Evolutionary conservation across 2,113 vertebrate genomes (phyloP).

Genomic region (Pituophis catenifer): DNA sequence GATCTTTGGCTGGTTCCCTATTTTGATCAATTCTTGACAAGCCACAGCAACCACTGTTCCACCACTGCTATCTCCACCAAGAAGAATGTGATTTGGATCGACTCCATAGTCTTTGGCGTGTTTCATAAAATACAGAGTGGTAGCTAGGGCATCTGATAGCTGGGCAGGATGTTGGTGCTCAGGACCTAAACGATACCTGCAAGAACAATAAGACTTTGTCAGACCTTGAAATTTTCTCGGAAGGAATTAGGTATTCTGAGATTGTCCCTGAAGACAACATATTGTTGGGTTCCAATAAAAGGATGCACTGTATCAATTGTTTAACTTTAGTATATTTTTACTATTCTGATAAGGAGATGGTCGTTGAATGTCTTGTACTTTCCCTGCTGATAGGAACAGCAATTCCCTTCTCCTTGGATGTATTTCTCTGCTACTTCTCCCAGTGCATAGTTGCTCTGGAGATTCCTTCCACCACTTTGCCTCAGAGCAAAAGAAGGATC

Average conservation of each 20-base stretch:
- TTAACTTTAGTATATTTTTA: neutral
- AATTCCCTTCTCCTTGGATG: neutral
- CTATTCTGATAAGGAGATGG: too few species aligned
- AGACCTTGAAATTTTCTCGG: neutral
- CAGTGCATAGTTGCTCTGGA: neutral
- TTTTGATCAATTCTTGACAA: slow-evolving; percentile 71
- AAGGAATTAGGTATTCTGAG: neutral
- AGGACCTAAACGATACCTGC: slow-evolving; percentile 33
- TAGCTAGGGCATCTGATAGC: slow-evolving; percentile 71
- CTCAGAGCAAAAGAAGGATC: neutral
- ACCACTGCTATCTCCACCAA: slow-evolving; percentile 82
- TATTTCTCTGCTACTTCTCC: neutral
- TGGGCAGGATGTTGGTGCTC: slow-evolving; percentile 73
- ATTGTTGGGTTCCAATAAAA: neutral
- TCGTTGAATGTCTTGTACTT: neutral
- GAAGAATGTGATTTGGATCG: slow-evolving; percentile 67
- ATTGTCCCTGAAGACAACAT: neutral
- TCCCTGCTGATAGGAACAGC: neutral
- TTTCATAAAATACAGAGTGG: slow-evolving; percentile 77
- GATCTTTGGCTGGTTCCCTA: slow-evolving; percentile 68
- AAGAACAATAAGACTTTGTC: neutral
- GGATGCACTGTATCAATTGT: neutral
- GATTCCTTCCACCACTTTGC: neutral
- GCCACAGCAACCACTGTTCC: slow-evolving; percentile 71
- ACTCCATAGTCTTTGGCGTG: slow-evolving; percentile 70